Base-by-base conservation (phyloP, 30 jellyfish, hydroid and myxozoan species). In the Sanderia malayensis region DNA sequence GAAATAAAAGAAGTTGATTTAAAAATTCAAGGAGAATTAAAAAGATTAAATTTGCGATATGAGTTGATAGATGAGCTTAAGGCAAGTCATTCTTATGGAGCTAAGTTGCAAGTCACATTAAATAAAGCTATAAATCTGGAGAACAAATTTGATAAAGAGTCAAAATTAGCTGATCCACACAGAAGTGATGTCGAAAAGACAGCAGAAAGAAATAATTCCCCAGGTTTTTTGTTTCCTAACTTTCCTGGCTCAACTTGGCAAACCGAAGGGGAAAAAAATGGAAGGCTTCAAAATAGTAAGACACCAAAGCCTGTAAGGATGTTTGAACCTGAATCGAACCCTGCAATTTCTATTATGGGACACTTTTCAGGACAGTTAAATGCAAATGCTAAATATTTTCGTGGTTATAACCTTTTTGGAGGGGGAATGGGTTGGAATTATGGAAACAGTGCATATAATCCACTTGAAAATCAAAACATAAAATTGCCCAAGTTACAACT, bases 51-150 rank as follows among this genome's bases (percentile, higher is more conserved):
- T 11, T 27, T 69, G 26, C 20, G 81, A 28, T 0, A 34, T 19
- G 52, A 47, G 3, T 46, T 69, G 44, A 68, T 69, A 8, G 41
- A 69, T 18, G 81, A 69, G 46, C 20, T 69, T 1, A 3, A 69
- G 32, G 22, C 25, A 44, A 69, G 81, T n/a, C 45, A 52, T 10
- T 67, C 55, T 9, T 69, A 69, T 28, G 81, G 61, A 32, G 79
- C 79, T 19, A 67, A 67, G 21, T 1, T 67, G 21, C 79, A 67
- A 34, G 79, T 34, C 8, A 57, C 52, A 0, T 46, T 69, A 28
- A 69, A 69, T 28, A 69, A 27, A 30, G 80, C 81, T 27, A 30
- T 10, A 44, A 62, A 69, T 1, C 19, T 24, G 2, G 69, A 69
- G 46, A 44, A 27, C 18, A 22, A 61, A 2, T 17, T 10, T 2